phyloP scores from a whole-genome alignment of 2,113 vertebrate genomes.

The Apeltes quadracus region DNA sequence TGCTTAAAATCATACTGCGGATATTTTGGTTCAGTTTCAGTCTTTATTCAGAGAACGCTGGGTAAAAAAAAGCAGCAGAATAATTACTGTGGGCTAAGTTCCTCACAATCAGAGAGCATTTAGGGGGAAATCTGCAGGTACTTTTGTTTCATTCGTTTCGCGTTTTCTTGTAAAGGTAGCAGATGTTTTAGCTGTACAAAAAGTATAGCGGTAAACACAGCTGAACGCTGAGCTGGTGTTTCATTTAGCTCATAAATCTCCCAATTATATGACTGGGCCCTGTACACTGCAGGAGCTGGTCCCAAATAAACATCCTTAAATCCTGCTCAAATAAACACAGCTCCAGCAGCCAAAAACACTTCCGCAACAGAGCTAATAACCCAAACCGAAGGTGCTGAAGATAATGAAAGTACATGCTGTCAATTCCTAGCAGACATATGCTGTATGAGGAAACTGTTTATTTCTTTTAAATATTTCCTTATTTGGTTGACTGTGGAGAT shows the following conservation, averaged over 20 bases:
- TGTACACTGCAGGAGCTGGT: constrained; percentile 15
- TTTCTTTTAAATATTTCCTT: no score
- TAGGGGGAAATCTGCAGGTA: constrained; percentile 32
- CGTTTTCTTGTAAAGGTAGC: background rate
- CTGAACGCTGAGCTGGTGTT: constrained; percentile 26
- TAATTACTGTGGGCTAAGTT: constrained; percentile 37
- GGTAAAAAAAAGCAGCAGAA: constrained; percentile 11
- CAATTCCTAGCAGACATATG: background rate
- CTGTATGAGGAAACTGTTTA: background rate
- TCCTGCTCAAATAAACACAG: constrained; percentile 53
- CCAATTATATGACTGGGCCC: constrained; percentile 35
- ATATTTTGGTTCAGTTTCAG: background rate
- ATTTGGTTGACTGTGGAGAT: background rate
- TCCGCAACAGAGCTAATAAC: constrained; percentile 38
- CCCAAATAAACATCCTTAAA: constrained; percentile 56
- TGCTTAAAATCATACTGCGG: background rate
- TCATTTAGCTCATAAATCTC: constrained; percentile 42
- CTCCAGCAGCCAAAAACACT: constrained; percentile 53
- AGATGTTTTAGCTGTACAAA: constrained; percentile 7
- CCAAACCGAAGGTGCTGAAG: constrained; percentile 17
- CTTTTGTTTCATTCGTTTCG: constrained; percentile 25
- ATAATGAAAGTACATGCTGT: constrained; percentile 22
- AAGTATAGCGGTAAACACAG: constrained; percentile 25
- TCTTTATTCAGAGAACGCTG: constrained; percentile 37
- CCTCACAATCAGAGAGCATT: constrained; percentile 44